Percentiles rank a stretch among this genome's conserved stretches.
Conservation (phyloP, 2,113 vertebrate species). For the Grus americana region DNA sequence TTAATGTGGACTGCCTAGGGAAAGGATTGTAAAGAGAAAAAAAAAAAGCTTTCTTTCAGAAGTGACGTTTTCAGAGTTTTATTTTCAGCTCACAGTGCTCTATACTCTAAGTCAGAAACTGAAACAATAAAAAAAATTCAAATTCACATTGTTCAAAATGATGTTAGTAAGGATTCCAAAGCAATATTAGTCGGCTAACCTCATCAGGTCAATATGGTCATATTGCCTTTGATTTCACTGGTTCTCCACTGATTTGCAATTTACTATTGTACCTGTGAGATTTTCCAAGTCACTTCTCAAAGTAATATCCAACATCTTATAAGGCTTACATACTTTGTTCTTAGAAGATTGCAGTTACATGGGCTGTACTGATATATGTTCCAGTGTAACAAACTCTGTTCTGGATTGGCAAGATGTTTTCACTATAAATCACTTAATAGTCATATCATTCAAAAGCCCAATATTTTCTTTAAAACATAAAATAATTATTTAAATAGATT, state of each 20-base stretch:
- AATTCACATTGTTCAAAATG: neutral
- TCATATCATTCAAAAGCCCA: neutral
- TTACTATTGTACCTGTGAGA: neutral
- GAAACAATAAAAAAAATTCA: neutral
- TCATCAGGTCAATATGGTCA: neutral
- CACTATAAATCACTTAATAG: neutral
- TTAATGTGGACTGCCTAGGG: neutral
- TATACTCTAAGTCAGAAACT: neutral
- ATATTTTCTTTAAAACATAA: neutral
- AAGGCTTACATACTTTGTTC: neutral
- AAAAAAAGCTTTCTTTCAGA: neutral
- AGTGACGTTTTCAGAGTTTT: neutral
- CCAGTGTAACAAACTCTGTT: neutral
- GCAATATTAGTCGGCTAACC: neutral
- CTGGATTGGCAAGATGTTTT: neutral
- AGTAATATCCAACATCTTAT: neutral
- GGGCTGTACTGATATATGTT: neutral
- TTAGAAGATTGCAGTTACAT: neutral
- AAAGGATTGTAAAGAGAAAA: neutral
- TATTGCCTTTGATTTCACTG: neutral
- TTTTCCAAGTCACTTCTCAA: neutral
- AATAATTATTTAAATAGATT: neutral
- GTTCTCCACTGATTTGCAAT: neutral
- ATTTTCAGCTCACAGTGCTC: neutral
- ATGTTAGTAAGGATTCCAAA: neutral